Evolutionary conservation across 2,113 vertebrate species (phyloP).

Genomic region (Ageneiosus marmoratus): DNA sequence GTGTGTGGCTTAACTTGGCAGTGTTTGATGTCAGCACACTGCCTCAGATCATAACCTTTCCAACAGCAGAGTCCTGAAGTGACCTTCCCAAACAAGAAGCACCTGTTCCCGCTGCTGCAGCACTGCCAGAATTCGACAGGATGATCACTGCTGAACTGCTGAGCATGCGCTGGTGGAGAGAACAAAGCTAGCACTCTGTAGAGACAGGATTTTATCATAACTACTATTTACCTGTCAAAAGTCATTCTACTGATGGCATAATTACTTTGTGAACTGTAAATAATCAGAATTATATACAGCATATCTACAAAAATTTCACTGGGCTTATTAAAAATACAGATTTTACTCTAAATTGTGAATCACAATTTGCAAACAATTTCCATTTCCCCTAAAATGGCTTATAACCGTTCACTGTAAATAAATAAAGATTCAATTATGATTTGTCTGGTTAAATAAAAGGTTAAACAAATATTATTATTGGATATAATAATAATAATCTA

Average conservation of each 20-base stretch:
- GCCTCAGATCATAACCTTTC: conserved; percentile 42
- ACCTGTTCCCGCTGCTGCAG: conserved; percentile 43
- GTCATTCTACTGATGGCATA: no score
- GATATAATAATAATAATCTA: not conserved
- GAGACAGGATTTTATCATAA: conserved; percentile 46
- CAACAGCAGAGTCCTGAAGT: conserved; percentile 49
- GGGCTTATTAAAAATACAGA: not conserved
- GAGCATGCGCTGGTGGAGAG: conserved; percentile 55
- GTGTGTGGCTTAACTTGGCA: conserved; percentile 32
- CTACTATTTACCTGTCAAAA: not conserved
- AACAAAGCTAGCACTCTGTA: conserved; percentile 63
- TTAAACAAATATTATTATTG: not conserved
- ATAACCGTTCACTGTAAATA: not conserved
- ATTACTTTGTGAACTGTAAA: not conserved
- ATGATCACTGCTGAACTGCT: conserved; percentile 50
- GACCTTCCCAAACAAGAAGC: conserved; percentile 58
- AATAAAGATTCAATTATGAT: not conserved
- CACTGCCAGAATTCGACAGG: conserved; percentile 38
- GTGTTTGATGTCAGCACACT: conserved; percentile 44
- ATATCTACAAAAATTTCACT: not conserved
- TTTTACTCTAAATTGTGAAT: not conserved
- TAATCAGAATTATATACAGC: not conserved
- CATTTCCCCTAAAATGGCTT: not conserved
- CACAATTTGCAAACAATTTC: not conserved
- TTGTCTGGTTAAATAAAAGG: not conserved